Evolutionary conservation across 2,888 invertebrate species (phyloP).

Genomic region (Nomada hirtipes): DNA sequence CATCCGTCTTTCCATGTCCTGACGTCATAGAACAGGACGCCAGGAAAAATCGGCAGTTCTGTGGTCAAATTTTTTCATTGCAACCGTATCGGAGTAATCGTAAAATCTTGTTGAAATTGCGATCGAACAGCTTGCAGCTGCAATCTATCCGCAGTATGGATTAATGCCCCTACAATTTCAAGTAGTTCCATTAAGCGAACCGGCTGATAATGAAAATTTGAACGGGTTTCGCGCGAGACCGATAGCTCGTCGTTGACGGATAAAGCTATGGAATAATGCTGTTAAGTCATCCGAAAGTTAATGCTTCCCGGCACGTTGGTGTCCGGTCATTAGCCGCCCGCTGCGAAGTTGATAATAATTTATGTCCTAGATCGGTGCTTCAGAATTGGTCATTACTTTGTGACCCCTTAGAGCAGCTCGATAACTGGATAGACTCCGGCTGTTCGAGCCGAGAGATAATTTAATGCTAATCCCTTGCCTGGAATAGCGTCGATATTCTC

Average conservation of each 20-base stretch:
- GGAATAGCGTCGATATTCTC: conserved; percentile 11
- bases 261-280: conserved; percentile 52
- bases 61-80: not conserved
- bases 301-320: conserved; percentile 53
- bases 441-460: conserved; percentile 26
- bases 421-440: conserved; percentile 19
- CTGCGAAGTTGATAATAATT: conserved; percentile 60
- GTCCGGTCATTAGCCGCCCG: conserved; percentile 57
- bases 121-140: not conserved
- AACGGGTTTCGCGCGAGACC: conserved; percentile 11
- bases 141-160: not conserved
- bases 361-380: conserved; percentile 55
- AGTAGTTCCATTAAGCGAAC: not conserved
- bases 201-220: conserved; percentile 5
- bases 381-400: conserved; percentile 57
- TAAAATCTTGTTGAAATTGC: not conserved
- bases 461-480: conserved; percentile 37
- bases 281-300: conserved; percentile 61
- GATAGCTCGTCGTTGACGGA: conserved; percentile 6
- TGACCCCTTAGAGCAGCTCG: conserved; percentile 25
- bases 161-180: not conserved
- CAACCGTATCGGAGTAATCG: not conserved
- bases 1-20: conserved; percentile 7
- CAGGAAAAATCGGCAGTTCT: not conserved
- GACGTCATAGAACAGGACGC: not conserved